Evolutionary conservation across 2,888 invertebrate species (phyloP), one percentile per base, ranked within the genome.

Genomic region (Ophioninae sp.): DNA sequence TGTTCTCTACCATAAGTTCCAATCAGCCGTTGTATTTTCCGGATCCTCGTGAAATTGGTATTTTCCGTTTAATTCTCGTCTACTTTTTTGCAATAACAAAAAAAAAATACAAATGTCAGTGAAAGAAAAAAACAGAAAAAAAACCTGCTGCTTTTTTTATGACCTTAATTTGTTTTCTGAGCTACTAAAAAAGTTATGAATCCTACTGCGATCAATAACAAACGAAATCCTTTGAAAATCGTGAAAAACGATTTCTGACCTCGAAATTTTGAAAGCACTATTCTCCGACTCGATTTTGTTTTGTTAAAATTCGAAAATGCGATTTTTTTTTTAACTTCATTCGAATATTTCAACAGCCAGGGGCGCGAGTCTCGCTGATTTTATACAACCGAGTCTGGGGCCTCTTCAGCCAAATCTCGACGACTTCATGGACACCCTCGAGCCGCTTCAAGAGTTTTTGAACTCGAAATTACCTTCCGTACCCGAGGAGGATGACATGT

Each of bases 341-440:
- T 56, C 0, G 17, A 68, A 41, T 13, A 41, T 8, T 44, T 13
- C 6, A 61, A 59, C 93, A 97, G 97, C 97, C 73, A 95, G 97
- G 92, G 96, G 96, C 87, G 97, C 97, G 77, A 97, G 96, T 90
- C 95, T 97, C 91, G 98, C 99, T 71, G 99, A 99, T 94, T 98
- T 99, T 91, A 99, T 99, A 93, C 99, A 99, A 94, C 99, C 99
- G 75, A 99, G 99, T 92, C 95, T 99, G 90, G 97, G 98, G 61
- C 98, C 99, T 77, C 94, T 99, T 84, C 99, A 99, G 93, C 99
- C 99, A 86, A 98, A 98, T 94, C 95, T 99, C 90, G 98, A 98
- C 91, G 98, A 98, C 93, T 97, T 97, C 93, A 98, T 98, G 97
- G 98, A 98, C 91, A 97, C 96, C 85, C 94, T 97, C 92, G 96